Base-by-base conservation (phyloP, 2,797 vertebrate genomes). In the Pogonophryne albipinna region DNA sequence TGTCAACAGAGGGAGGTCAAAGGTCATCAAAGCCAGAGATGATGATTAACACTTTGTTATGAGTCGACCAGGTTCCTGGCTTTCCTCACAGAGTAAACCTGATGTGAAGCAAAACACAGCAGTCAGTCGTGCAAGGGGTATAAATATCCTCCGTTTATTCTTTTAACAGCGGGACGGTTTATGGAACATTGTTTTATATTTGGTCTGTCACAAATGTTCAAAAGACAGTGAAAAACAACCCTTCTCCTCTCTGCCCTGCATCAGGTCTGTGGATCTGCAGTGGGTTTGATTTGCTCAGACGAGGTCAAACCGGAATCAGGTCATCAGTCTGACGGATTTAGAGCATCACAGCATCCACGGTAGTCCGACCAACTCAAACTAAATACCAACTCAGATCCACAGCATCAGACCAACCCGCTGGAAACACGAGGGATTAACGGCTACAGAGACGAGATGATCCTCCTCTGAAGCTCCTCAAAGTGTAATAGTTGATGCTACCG, bases 261-360 rank as follows among this genome's bases (percentile, higher is more conserved):
- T 57, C 55, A 38, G 53, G 20, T 2, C 27, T 20, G 27, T 2
- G 44, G 27, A 3, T 38, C 56, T n/a, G 46, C 55, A 10, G 34
- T 0, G 57, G 46, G n/a, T 44, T 15, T 10, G 57, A 44, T 60
- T 47, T 15, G 34, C 7, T 51, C 38, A 51, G 15, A 51, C 19
- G 27, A 59, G 46, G 45, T 69, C 66, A 59, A 41, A 23, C 31
- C 17, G 49, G 49, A 71, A 71, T 15, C 38, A 45, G 68, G 68
- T 71, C 68, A 61, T 10, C 68, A 4, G 68, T 34, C 68, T 0
- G 57, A 52, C 38, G 19, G 11, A 4, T 19, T 61, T 47, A 27
- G 66, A 19, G 34, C 64, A 45, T 38, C 34, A 38, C 34, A 38
- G 34, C 34, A 38, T 38, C 34, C 23, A 41, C 9, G 49, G 16